Conservation (phyloP, 2,888 invertebrate species). For the Eupithecia tripunctaria region DNA sequence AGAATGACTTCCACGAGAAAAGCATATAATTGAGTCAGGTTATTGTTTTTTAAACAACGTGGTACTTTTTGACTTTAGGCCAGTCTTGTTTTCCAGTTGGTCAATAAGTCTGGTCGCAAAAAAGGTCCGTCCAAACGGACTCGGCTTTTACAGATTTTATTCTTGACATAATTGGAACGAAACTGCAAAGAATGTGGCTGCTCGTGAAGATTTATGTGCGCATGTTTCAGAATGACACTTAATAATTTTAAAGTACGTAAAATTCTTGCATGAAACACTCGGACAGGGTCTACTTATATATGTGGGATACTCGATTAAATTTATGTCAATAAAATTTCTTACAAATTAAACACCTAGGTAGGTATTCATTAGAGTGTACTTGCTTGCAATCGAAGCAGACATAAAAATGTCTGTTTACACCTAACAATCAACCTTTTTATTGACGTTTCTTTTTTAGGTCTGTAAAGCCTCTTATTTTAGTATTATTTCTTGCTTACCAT, state of each 20-base stretch:
- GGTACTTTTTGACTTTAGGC: no score
- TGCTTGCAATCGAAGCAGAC: not conserved
- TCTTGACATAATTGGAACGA: not conserved
- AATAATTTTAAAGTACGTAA: not conserved
- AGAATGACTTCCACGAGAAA: no score
- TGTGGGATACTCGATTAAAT: not conserved
- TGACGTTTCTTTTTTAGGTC: not conserved
- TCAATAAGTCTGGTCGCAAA: not conserved
- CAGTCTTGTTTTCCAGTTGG: not conserved
- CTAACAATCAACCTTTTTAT: not conserved
- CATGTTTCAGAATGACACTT: not conserved
- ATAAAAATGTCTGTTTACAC: not conserved
- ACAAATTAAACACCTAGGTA: not conserved
- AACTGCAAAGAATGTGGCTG: not conserved
- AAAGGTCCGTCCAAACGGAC: not conserved
- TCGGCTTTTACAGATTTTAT: not conserved
- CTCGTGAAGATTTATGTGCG: constrained; percentile 7
- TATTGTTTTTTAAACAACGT: no score
- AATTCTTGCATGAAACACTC: not conserved
- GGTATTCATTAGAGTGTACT: not conserved
- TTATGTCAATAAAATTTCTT: not conserved
- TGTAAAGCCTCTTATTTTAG: not conserved
- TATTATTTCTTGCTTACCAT: not conserved
- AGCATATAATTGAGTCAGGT: no score
- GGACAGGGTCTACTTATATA: not conserved